These are phyloP conservation scores for Silurus meridionalis DNA, from an alignment of 2,113 vertebrate genomes.

Conservation along the genomic window DNA sequence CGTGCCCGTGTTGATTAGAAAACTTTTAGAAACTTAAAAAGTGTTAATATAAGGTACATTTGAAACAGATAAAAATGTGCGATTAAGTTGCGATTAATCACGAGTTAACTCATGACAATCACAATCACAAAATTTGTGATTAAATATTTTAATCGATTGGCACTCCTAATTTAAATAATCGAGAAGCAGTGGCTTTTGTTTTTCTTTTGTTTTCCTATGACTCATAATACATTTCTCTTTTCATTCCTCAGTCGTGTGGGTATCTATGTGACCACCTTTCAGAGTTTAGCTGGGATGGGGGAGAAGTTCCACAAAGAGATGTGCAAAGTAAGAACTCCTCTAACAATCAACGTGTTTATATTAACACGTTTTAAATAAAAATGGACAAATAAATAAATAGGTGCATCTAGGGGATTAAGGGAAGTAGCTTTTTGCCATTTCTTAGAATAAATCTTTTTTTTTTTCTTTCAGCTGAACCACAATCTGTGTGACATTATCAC, in stretches of 20 bases:
- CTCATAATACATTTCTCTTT: neutral
- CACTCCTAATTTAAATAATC: neutral
- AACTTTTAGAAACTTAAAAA: too few relatives aligned
- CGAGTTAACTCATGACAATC: too few relatives aligned
- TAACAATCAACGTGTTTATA: slow-evolving; percentile 1
- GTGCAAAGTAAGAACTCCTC: slow-evolving; percentile 78
- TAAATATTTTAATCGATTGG: too few relatives aligned
- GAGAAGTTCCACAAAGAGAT: slow-evolving; percentile 97
- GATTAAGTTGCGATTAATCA: too few relatives aligned
- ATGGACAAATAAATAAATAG: neutral
- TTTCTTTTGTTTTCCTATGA: neutral
- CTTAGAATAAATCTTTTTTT: neutral
- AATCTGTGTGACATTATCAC: slow-evolving; percentile 89
- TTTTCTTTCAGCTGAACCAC: slow-evolving; percentile 83
- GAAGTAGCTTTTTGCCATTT: neutral
- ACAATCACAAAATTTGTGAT: too few relatives aligned
- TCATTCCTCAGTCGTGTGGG: slow-evolving; percentile 83
- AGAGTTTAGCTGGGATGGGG: slow-evolving; percentile 88
- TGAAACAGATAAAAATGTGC: neutral
- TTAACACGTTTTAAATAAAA: neutral
- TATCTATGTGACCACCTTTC: slow-evolving; percentile 96
- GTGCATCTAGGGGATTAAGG: neutral
- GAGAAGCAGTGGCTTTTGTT: neutral
- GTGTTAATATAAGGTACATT: too few relatives aligned
- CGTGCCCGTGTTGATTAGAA: too few relatives aligned